Base-by-base conservation (phyloP, 2,797 vertebrate species). In the Acrossocheilus wenchowensis region DNA sequence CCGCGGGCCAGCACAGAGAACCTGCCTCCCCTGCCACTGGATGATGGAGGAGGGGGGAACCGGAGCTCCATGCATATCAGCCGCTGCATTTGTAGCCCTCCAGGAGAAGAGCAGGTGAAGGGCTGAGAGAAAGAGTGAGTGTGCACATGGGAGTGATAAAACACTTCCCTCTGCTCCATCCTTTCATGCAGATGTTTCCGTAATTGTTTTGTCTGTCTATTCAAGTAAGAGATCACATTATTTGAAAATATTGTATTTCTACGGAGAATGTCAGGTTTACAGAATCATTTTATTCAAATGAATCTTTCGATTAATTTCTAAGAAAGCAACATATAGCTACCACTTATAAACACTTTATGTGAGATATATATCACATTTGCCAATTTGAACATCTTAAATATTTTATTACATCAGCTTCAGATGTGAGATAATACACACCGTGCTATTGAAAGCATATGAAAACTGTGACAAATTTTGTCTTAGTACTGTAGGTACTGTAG, bases 11-110 rank as follows among this genome's bases (percentile, higher is more conserved):
- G 96, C 92, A 93, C 93, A 93, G 92, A 94, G 92, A 92, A 94
- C 94, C 92, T 95, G 95, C 94, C 81, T 91, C 93, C 93, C 91
- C 93, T 96, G 95, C 96, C 96, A 96, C 92, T 89, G 91, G 89
- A 96, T 96, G 96, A 96, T 96, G 93, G 95, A 96, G 94, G 95
- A 95, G 93, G 94, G 93, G 94, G 93, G 73, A 94, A 94, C 93
- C 88, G 94, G 94, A 90, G 79, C 34, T 93, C 93, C 92, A 94
- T 91, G 93, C 92, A 94, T 89, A 91, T 92, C 92, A 89, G 93
- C 75, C 52, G 50, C 83, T 77, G 79, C 66, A 80, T 72, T 72
- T 81, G 69, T 60, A 79, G 68, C 84, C 66, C 81, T 81, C 81
- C 82, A 85, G 73, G 52, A 85, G 73, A 80, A 85, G 69, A 78